phyloP scores from a whole-genome alignment of 2,797 vertebrate genomes.

The Catostomus latipinnis region DNA sequence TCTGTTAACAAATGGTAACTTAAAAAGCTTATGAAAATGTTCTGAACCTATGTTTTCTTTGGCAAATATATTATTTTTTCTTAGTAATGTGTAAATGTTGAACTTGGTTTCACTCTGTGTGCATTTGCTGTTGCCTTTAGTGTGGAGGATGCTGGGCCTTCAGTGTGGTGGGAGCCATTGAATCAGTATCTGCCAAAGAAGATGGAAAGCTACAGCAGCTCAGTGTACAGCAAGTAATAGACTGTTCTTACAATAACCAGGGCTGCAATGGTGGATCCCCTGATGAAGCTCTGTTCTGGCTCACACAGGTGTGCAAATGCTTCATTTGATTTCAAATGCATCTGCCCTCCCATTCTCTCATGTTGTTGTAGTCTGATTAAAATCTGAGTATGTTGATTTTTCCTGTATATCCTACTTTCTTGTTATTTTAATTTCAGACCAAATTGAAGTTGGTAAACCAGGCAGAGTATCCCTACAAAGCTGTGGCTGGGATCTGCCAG shows the following conservation, averaged over 20 bases:
- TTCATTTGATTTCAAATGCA: background rate
- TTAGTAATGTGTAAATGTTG: background rate
- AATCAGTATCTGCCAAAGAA: constrained; percentile 82
- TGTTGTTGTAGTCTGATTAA: background rate
- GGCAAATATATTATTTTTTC: background rate
- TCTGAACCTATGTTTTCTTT: background rate
- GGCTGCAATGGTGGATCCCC: constrained; percentile 88
- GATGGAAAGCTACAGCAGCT: constrained; percentile 78
- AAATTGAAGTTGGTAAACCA: constrained; percentile 83
- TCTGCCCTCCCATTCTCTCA: background rate
- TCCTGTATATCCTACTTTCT: background rate
- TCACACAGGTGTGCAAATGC: constrained; percentile 77
- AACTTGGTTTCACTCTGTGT: background rate
- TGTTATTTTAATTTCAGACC: constrained; percentile 73
- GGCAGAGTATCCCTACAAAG: constrained; percentile 86
- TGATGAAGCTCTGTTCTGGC: constrained; percentile 80
- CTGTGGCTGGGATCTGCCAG: constrained; percentile 82
- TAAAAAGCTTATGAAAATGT: background rate
- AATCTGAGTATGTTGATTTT: background rate
- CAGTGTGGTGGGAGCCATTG: constrained; percentile 84
- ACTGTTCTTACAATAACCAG: constrained; percentile 84
- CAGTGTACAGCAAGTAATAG: constrained; percentile 92
- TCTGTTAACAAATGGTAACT: background rate
- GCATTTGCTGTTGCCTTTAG: constrained; percentile 67
- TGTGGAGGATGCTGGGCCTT: constrained; percentile 97